Evolutionary conservation across 2,113 vertebrate genomes (phyloP).

Genomic region (Hipposideros armiger): DNA sequence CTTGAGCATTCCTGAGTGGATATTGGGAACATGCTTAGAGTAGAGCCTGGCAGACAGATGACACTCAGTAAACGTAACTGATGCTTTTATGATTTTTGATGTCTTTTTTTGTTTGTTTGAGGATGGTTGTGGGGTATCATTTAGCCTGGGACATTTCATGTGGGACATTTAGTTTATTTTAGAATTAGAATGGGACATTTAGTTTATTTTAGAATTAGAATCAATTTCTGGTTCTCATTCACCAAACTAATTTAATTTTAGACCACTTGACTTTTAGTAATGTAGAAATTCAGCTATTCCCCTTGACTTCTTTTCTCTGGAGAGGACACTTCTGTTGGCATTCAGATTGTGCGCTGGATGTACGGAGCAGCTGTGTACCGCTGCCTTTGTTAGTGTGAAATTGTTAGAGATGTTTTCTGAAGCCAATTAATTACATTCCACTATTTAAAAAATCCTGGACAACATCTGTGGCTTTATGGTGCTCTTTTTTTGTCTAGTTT

Average conservation of each 20-base stretch:
- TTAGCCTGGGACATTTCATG: neutral
- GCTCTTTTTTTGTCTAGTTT: neutral
- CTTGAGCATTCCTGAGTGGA: neutral
- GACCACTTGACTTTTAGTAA: neutral
- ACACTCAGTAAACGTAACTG: neutral
- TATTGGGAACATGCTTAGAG: neutral
- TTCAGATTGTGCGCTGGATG: neutral
- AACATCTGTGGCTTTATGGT: neutral
- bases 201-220: conserved; percentile 41
- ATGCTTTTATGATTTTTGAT: neutral
- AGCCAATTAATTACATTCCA: neutral
- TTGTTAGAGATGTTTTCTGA: neutral
- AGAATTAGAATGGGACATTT: neutral
- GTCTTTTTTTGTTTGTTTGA: neutral
- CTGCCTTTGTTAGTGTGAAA: neutral
- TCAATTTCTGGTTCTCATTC: conserved; percentile 41
- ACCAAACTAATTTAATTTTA: conserved; percentile 20
- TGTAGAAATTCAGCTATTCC: neutral
- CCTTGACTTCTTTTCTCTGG: neutral
- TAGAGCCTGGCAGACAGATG: neutral
- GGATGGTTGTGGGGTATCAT: neutral
- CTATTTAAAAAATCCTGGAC: neutral
- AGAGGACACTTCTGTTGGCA: neutral
- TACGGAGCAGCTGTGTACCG: fast-evolving
- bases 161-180: neutral